Base-by-base conservation (phyloP, 1,140 invertebrate species). In the Mycetomoellerius zeteki region DNA sequence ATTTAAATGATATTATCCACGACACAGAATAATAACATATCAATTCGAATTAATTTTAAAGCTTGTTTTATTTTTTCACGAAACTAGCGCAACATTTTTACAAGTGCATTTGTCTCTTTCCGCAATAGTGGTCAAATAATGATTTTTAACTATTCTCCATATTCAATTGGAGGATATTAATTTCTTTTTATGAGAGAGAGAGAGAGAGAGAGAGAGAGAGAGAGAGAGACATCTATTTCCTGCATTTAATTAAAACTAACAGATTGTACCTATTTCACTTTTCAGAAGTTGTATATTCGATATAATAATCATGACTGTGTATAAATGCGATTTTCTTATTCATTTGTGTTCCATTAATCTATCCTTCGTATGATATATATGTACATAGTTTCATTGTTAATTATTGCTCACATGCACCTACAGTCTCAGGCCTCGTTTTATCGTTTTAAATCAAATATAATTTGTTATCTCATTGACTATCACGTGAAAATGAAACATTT, bases 391-490 rank as follows among this genome's bases (percentile, higher is more conserved):
- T 78, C 75, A 88, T 80, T 88, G 77, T 72, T 64, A 82, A 84
- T 91, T 91, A 91, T 91, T 91, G 89, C 89, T 91, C 81, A 69
- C 65, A 75, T 84, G 62, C 21, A 86, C 62, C 60, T 75, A 72
- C 88, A 54, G 52, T 67, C 73, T 73, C 67, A 21, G 50, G 80
- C 50, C 47, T 78, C 56, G n/a, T 65, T 64, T 85, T 10, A 24
- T 27, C 3, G 14, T 85, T 71, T 33, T 19, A 75, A 84, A 75
- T 33, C 19, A 47, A 47, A 60, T 47, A 12, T 14, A 3, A 84
- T 12, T 19, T 6, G 14, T 75, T 58, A 47, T 58, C 4, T 14
- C 12, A 6, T 43, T 56, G 30, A 14, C 43, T 56, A 60, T 81
- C 64, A 27, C 3, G 3, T 73, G 8, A 3, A 47, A 84, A 84